Percentiles rank a stretch among this genome's conserved stretches.
These are phyloP conservation scores for Lathamus discolor DNA, from an alignment of 2,113 vertebrate species.

Conservation along the genomic window DNA sequence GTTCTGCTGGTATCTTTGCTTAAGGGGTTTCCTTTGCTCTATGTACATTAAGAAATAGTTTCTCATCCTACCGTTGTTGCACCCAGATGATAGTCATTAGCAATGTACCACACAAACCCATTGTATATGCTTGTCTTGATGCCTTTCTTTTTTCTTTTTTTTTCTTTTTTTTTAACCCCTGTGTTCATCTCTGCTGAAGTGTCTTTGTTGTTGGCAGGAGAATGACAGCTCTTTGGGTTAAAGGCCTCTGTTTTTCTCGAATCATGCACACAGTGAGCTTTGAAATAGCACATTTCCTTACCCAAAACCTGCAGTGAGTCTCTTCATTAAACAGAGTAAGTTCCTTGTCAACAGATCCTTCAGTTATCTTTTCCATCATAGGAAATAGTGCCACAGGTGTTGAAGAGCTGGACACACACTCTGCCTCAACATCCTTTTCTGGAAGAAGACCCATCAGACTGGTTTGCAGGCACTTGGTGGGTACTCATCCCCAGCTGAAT, in stretches of 20 bases:
- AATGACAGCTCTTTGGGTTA: neutral
- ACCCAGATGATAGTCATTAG: constrained; percentile 67
- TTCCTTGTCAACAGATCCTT: neutral
- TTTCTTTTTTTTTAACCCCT: neutral
- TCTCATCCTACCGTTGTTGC: constrained; percentile 51
- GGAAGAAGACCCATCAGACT: neutral
- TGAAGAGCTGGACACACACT: neutral
- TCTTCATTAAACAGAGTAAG: neutral
- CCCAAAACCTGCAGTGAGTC: neutral
- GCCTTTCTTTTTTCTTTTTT: neutral
- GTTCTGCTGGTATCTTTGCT: constrained; percentile 68
- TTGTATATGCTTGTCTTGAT: constrained; percentile 9
- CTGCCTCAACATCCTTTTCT: neutral
- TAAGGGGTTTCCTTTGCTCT: constrained; percentile 65
- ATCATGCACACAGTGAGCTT: neutral
- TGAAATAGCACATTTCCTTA: neutral
- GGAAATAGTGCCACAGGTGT: neutral
- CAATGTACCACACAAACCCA: constrained; percentile 16
- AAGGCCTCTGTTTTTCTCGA: neutral
- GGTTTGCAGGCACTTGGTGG: fast-evolving
- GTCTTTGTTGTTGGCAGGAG: neutral
- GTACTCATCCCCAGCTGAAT: neutral
- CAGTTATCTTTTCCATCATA: neutral
- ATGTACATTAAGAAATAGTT: constrained; percentile 57
- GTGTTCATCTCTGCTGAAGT: neutral